Conservation (phyloP, 2,113 vertebrate species). For the Martes martes region DNA sequence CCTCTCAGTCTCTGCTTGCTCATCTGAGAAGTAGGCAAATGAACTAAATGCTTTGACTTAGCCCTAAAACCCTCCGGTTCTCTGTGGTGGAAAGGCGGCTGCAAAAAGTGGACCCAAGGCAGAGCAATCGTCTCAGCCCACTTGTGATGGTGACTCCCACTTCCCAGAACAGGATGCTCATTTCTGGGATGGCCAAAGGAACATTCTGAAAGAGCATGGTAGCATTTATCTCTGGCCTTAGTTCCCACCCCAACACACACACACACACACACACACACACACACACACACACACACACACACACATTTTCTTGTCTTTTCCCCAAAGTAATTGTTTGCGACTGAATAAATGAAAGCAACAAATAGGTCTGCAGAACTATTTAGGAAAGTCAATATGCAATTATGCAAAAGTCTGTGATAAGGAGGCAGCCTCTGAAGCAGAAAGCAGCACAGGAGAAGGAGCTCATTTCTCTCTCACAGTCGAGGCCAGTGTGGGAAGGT, state of each 20-base stretch:
- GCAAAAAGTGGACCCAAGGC: background rate
- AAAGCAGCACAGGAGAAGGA: background rate
- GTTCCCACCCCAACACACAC: background rate
- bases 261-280: background rate
- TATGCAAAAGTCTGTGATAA: constrained; percentile 48
- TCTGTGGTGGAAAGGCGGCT: background rate
- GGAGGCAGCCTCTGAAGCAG: constrained; percentile 8
- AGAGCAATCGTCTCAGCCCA: background rate
- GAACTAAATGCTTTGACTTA: background rate
- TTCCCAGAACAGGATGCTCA: background rate
- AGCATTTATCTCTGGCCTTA: background rate
- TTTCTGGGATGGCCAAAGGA: background rate
- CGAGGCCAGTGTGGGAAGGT: no score
- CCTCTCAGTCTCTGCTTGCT: background rate
- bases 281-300: background rate
- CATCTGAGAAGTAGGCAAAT: constrained; percentile 21
- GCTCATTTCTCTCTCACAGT: background rate
- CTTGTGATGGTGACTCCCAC: background rate
- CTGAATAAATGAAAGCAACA: constrained; percentile 32
- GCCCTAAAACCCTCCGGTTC: background rate
- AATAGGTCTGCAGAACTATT: constrained; percentile 62
- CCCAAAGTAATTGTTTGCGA: constrained; percentile 29
- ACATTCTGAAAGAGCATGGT: background rate
- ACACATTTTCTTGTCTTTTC: background rate
- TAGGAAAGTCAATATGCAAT: constrained; percentile 70